Percentiles rank a stretch among this genome's conserved stretches.
Conservation (phyloP, 2,113 vertebrate genomes). For the Sylvicapra grimmia region DNA sequence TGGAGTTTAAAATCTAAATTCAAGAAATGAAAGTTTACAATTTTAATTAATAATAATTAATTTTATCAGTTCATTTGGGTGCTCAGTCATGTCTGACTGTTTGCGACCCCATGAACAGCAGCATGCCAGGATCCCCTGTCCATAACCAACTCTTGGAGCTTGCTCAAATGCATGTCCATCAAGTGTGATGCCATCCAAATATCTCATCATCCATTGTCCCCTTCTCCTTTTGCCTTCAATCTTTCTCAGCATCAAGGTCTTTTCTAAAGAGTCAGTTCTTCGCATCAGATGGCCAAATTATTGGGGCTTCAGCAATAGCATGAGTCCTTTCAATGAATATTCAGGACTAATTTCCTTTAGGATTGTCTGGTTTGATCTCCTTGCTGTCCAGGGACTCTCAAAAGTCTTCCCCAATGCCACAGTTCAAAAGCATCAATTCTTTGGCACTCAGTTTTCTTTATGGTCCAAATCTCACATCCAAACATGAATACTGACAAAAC, state of each 20-base stretch:
- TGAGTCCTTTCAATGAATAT: background rate
- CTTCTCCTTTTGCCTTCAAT: background rate
- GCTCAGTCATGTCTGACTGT: background rate
- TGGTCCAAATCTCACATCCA: background rate
- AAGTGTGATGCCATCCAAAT: background rate
- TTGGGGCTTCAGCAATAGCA: background rate
- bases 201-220: background rate
- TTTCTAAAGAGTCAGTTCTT: background rate
- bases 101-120: fast-evolving
- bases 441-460: background rate
- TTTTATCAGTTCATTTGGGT: background rate
- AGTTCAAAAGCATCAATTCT: background rate
- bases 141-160: background rate
- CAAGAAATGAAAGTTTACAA: background rate
- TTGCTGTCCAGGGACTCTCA: background rate
- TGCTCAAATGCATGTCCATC: background rate
- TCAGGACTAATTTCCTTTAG: background rate
- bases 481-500: background rate
- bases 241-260: background rate
- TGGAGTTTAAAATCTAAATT: background rate
- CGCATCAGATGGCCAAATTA: fast-evolving
- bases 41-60: background rate
- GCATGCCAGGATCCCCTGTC: background rate
- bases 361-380: background rate
- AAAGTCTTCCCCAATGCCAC: background rate